Base-by-base conservation (phyloP, 1,140 invertebrate genomes). In the Stenopsyche tienmushanensis region DNA sequence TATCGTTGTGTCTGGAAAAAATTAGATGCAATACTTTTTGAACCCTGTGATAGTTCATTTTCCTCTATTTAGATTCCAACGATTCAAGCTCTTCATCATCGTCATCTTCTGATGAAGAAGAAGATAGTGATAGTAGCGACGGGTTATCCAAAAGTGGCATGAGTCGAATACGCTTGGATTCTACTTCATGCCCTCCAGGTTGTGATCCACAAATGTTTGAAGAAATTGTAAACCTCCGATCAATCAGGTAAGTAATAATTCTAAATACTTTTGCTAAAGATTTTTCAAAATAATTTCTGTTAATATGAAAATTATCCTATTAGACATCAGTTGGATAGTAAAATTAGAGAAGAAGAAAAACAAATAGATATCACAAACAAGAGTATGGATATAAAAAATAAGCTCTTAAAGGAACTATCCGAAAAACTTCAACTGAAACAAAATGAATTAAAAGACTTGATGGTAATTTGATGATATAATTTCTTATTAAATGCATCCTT, bases 181-280 rank as follows among this genome's bases (percentile, higher is more conserved):
- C 92, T 66, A 86, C 83, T 73, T 77, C 88, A 17, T 92, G 91
- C 72, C 91, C 91, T 0, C 78, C 83, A 20, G 90, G 86, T 1
- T 89, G 90, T 73, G 88, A 91, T 50, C 81, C 80, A 59, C 81
- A 82, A 1, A 73, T 89, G 1, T 90, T 87, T 70, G 82, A 90
- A 23, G 74, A 83, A 62, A 84, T 87, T n/a, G 85, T 88, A 68
- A 72, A 79, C 9, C 75, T 88, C 70, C 80, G 88, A 42, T 72
- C 82, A 41, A 82, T 83, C 44, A 80, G 86, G 75, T 85, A 83
- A 3, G 17, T 23, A 5, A 44, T 5, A 44, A 25, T 23, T 13
- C 8, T 44, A 58, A 21, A 3, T 58, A 44, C 8, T 23, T 52
- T 7, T 34, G 5, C 13, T 3, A 50, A 17, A 50, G 9, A 50